Conservation (phyloP, 2,888 invertebrate species). For the Platynereis dumerilii region DNA sequence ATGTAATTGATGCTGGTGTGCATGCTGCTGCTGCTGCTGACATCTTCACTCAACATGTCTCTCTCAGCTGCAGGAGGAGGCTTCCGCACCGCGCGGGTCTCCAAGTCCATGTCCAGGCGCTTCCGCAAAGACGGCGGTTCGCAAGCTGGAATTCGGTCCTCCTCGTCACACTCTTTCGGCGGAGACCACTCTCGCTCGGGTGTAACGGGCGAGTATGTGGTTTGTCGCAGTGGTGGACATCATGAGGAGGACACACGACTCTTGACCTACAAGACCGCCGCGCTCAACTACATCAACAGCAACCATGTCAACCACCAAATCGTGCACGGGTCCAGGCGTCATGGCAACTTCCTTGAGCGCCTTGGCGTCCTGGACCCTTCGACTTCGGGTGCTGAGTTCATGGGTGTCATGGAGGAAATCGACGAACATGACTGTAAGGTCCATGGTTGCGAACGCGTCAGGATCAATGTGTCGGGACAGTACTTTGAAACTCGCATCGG, state of each 20-base stretch:
- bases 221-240: no score
- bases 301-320: constrained; percentile 29
- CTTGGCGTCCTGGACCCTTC: constrained; percentile 18
- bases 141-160: no score
- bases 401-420: not conserved
- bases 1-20: no score
- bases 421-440: constrained; percentile 47
- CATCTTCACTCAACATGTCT: no score
- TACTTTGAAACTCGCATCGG: constrained; percentile 60
- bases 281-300: constrained; percentile 30
- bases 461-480: constrained; percentile 62
- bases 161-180: no score
- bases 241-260: constrained; percentile 24
- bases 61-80: no score
- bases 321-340: constrained; percentile 17
- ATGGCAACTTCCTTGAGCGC: constrained; percentile 9
- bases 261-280: constrained; percentile 22
- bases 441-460: constrained; percentile 56
- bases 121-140: no score
- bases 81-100: no score
- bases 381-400: not conserved
- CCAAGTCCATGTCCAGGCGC: no score
- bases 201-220: no score
- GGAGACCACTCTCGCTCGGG: no score
- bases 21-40: no score